These are phyloP conservation scores for Anguilla megastoma DNA, from an alignment of 2,797 vertebrate species.

Conservation along the genomic window DNA sequence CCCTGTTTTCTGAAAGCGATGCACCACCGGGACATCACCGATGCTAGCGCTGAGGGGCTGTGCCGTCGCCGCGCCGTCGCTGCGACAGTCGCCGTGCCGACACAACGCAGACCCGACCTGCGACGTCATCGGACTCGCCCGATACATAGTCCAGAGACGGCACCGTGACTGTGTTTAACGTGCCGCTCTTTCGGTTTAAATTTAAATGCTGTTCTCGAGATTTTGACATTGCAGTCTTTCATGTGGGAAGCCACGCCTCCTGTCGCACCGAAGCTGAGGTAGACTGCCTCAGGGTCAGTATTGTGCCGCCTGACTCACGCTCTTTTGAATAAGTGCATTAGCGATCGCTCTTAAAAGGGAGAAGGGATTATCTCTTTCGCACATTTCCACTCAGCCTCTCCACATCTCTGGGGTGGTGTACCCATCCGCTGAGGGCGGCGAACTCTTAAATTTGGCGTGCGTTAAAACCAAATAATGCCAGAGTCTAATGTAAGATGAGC, in stretches of 20 bases:
- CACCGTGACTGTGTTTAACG: neutral
- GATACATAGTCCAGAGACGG: constrained; percentile 7
- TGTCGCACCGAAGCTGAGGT: neutral
- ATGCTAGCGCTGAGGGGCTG: neutral
- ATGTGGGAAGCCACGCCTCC: neutral
- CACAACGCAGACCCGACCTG: neutral
- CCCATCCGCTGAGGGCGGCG: neutral
- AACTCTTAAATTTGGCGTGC: neutral
- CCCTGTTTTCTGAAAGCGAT: neutral
- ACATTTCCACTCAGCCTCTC: neutral
- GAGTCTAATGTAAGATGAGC: too few species aligned
- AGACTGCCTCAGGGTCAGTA: neutral
- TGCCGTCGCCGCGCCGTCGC: neutral
- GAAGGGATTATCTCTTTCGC: neutral
- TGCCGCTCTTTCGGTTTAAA: neutral
- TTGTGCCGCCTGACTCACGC: neutral
- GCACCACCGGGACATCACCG: neutral
- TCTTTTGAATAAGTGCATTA: neutral
- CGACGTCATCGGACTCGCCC: neutral
- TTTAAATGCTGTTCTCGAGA: neutral
- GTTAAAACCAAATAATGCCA: neutral
- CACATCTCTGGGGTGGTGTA: neutral
- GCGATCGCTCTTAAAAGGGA: neutral
- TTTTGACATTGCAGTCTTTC: neutral
- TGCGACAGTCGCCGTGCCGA: neutral